Percentiles rank a stretch among this genome's conserved stretches.
Evolutionary conservation across 2,113 vertebrate genomes (phyloP).

Genomic region (Phalacrocorax brasilianus): DNA sequence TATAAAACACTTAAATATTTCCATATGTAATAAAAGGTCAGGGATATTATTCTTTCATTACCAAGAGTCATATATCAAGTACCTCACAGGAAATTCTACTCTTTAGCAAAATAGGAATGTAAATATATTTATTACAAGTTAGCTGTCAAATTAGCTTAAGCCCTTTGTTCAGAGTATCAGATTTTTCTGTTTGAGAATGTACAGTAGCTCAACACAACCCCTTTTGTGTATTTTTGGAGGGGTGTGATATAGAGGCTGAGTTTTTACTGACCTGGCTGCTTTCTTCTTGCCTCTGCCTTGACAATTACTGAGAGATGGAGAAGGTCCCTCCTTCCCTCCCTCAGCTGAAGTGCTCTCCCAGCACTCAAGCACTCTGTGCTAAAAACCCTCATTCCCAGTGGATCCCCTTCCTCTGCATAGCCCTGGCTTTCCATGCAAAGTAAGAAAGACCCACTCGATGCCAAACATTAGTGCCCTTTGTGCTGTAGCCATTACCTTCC

Average conservation of each 20-base stretch:
- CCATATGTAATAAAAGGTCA: slow-evolving; percentile 66
- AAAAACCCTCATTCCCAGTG: neutral
- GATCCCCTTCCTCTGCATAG: neutral
- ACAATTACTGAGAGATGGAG: neutral
- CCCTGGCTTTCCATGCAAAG: neutral
- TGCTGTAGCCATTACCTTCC: neutral
- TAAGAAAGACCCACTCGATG: neutral
- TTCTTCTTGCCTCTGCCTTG: neutral
- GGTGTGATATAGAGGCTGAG: neutral
- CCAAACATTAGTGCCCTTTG: neutral
- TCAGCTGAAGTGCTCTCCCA: neutral
- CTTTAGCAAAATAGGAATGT: slow-evolving; percentile 40
- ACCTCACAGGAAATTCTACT: slow-evolving; percentile 25
- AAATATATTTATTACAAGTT: slow-evolving; percentile 54
- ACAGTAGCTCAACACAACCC: neutral
- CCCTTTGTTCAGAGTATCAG: neutral
- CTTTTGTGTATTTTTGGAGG: neutral
- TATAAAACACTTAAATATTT: slow-evolving; percentile 69
- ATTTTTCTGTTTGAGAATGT: neutral
- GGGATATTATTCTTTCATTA: slow-evolving; percentile 64
- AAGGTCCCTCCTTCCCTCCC: neutral
- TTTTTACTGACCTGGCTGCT: neutral
- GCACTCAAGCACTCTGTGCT: neutral
- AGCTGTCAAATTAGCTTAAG: slow-evolving; percentile 16
- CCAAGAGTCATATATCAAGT: slow-evolving; percentile 45